These are phyloP conservation scores for Euzetes globulus DNA, from an alignment of 2,888 invertebrate genomes.

Conservation along the genomic window DNA sequence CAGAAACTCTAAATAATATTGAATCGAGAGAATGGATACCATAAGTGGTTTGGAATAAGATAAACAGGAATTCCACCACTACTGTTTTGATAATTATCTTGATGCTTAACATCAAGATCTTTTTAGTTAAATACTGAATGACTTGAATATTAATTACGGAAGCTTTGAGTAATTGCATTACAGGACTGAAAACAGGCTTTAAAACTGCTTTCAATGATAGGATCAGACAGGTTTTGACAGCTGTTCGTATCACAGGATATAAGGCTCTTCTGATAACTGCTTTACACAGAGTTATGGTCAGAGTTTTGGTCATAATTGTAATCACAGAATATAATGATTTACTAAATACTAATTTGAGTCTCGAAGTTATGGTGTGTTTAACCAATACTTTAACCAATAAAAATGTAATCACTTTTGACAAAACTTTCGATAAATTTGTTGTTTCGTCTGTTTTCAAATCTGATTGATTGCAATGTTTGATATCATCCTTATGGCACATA, in stretches of 20 bases:
- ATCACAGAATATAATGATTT: slow-evolving; percentile 3
- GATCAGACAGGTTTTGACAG: background rate
- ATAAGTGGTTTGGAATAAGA: background rate
- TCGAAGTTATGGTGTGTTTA: background rate
- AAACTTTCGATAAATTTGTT: background rate
- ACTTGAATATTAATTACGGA: slow-evolving; percentile 1
- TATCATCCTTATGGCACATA: slow-evolving; percentile 14
- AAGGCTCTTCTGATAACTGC: slow-evolving; percentile 2
- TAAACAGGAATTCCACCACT: background rate
- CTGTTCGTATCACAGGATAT: slow-evolving; percentile 13
- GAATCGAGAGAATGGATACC: background rate
- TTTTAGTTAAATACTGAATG: slow-evolving; percentile 11
- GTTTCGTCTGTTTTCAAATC: background rate
- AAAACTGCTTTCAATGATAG: background rate
- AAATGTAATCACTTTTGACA: slow-evolving; percentile 1
- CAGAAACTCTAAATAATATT: background rate
- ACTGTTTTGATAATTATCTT: slow-evolving; percentile 13
- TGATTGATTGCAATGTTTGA: slow-evolving; percentile 7
- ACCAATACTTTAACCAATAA: slow-evolving; percentile 8
- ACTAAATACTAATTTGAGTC: background rate
- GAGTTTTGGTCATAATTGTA: background rate
- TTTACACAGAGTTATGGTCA: slow-evolving; percentile 5
- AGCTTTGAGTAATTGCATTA: background rate
- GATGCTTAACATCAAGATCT: background rate
- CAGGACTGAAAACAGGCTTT: slow-evolving; percentile 7